Evolutionary conservation across 2,113 vertebrate species (phyloP).

Genomic region (Syngnathus typhle): DNA sequence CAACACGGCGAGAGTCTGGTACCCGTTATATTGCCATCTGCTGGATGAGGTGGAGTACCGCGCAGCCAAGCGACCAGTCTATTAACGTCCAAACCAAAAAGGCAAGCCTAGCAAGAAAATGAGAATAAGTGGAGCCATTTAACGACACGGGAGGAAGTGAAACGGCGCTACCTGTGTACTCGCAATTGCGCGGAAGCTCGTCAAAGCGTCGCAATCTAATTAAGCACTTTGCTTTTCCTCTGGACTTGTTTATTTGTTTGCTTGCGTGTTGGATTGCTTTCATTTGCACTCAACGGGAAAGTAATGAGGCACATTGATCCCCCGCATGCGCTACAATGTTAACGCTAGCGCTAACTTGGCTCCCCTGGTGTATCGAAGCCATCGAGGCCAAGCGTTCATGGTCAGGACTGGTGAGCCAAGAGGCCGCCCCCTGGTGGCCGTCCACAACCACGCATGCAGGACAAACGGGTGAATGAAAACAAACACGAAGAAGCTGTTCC

Average conservation of each 20-base stretch:
- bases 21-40: not conserved
- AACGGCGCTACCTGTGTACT: not conserved
- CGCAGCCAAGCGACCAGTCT: not conserved
- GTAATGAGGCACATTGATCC: not conserved
- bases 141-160: not conserved
- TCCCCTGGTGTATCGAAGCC: no score
- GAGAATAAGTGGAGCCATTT: not conserved
- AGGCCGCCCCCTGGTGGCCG: not conserved
- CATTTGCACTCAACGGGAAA: not conserved
- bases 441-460: not conserved
- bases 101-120: not conserved
- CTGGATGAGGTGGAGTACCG: not conserved
- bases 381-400: no score
- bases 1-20: not conserved
- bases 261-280: not conserved
- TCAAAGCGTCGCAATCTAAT: not conserved
- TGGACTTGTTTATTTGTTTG: slow-evolving; percentile 1
- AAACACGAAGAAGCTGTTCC: not conserved
- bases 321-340: not conserved
- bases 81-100: not conserved
- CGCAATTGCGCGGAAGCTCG: not conserved
- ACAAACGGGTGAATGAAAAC: not conserved
- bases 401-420: no score
- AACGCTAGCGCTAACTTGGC: no score
- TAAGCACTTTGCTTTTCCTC: not conserved